Percentiles rank a stretch among this genome's conserved stretches.
phyloP scores from a whole-genome alignment of 1,140 invertebrate species.

The Magallana angulata region DNA sequence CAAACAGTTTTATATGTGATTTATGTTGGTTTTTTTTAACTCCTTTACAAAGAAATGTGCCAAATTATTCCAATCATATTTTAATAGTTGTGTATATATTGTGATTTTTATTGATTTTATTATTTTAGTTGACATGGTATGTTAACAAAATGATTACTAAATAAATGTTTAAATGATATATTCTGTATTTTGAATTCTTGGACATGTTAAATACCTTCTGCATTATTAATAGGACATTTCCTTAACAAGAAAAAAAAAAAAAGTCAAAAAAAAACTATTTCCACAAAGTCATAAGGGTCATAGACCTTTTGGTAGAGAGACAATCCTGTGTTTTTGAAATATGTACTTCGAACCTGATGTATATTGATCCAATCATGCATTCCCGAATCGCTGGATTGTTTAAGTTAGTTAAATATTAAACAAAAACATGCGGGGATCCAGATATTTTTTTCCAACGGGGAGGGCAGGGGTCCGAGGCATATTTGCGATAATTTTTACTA shows the following conservation, averaged over 20 bases:
- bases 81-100: background rate
- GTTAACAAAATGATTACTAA: background rate
- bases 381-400: no score
- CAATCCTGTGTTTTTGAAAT: no score
- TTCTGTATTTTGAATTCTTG: constrained; percentile 11
- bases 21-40: background rate
- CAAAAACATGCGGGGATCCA: no score
- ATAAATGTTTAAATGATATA: constrained; percentile 11
- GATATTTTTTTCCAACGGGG: no score
- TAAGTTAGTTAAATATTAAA: no score
- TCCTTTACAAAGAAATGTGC: constrained; percentile 11
- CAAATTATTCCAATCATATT: background rate
- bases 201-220: constrained; percentile 9
- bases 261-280: background rate
- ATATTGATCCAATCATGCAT: no score
- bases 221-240: constrained; percentile 4
- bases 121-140: background rate
- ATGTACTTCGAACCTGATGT: no score
- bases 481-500: no score
- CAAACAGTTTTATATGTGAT: background rate
- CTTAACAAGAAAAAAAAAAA: constrained; percentile 14
- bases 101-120: background rate
- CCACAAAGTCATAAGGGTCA: constrained; percentile 8
- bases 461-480: no score
- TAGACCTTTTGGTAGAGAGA: constrained; percentile 15